Percentiles rank a stretch among this genome's conserved stretches.
Evolutionary conservation across 2,797 vertebrate species (phyloP).

Genomic region (Anolis apletophallus): DNA sequence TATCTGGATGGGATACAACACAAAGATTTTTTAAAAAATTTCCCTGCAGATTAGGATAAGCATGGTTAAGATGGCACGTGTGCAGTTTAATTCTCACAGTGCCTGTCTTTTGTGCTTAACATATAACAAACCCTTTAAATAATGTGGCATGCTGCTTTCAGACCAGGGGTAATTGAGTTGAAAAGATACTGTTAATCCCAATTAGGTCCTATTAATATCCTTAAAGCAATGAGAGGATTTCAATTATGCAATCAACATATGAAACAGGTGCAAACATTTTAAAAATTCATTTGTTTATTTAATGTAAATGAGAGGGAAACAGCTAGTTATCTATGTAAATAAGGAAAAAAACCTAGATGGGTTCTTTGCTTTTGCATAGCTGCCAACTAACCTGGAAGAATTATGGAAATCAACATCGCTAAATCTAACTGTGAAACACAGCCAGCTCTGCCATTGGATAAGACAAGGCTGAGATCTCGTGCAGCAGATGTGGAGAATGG

Average conservation of each 20-base stretch:
- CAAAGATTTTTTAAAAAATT: conserved; percentile 2
- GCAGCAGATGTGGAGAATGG: neutral
- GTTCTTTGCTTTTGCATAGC: neutral
- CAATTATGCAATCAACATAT: neutral
- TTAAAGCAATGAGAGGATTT: neutral
- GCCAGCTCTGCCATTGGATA: neutral
- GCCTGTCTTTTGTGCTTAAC: neutral
- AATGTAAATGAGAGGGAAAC: neutral
- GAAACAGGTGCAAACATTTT: neutral
- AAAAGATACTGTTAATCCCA: conserved; percentile 40
- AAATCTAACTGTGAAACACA: neutral
- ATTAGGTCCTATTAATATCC: neutral
- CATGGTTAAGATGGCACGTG: neutral
- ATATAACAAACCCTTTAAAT: conserved; percentile 44
- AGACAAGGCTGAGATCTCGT: neutral
- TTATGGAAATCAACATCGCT: neutral
- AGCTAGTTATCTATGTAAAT: accelerated
- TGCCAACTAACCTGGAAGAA: neutral
- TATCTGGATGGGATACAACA: conserved; percentile 33
- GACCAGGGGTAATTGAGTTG: conserved; percentile 24
- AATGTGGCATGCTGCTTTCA: conserved; percentile 16
- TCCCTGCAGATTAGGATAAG: neutral
- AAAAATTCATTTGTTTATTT: neutral
- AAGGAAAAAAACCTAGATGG: too few species aligned
- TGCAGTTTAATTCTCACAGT: neutral